Evolutionary conservation across 2,888 invertebrate species (phyloP).

Genomic region (Tetanocera ferruginea): DNA sequence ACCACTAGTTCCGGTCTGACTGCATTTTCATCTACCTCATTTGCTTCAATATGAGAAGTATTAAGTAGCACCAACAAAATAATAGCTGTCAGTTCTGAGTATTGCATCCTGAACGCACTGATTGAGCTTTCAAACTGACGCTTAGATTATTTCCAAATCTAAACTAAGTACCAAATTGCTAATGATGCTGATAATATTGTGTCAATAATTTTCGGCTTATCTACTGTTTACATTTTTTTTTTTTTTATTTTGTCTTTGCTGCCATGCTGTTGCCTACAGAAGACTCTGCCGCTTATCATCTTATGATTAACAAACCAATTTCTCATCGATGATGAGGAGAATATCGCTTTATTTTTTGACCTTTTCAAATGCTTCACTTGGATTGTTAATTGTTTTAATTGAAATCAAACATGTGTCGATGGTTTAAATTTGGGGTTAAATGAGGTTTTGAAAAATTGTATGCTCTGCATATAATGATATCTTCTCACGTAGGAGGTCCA

Average conservation of each 20-base stretch:
- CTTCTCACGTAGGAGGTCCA: too few relatives aligned
- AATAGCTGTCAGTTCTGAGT: not conserved
- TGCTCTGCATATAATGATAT: too few relatives aligned
- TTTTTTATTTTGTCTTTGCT: not conserved
- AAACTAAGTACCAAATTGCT: not conserved
- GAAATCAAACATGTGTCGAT: too few relatives aligned
- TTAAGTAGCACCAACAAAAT: not conserved
- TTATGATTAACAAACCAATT: not conserved
- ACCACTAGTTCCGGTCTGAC: conserved; percentile 46
- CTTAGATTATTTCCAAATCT: not conserved
- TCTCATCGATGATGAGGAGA: not conserved
- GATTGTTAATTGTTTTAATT: too few relatives aligned
- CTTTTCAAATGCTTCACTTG: not conserved
- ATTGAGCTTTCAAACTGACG: not conserved
- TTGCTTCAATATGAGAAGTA: not conserved
- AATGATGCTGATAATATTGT: not conserved
- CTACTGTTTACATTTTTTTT: not conserved
- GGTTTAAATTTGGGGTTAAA: too few relatives aligned
- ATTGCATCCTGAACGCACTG: not conserved
- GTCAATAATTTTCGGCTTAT: not conserved
- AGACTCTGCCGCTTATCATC: not conserved
- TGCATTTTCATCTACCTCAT: not conserved
- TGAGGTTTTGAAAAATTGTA: too few relatives aligned
- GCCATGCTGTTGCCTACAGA: not conserved
- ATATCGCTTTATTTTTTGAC: not conserved